Evolutionary conservation across 2,113 vertebrate species (phyloP), one percentile per base, ranked within the genome.

Genomic region (Xiphophorus maculatus): DNA sequence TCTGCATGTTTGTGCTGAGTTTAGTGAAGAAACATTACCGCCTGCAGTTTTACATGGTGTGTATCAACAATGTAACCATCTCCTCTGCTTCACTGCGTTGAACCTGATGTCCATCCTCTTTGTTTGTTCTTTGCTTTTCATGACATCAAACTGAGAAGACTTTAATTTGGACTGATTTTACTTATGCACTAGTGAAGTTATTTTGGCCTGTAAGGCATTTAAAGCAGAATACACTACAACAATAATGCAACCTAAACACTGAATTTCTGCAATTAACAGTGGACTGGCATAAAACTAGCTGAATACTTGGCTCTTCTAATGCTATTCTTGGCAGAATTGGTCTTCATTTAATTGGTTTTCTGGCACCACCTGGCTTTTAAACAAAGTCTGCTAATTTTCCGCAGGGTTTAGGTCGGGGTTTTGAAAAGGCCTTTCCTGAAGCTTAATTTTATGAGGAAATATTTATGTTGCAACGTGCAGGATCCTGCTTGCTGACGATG

Each of bases 1-100:
- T 99, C 96, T 99, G 98, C 96, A 96, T 99, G 96, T 99, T 99
- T 97, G 98, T 99, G 81, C 95, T 99, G 95, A 99, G 98, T 94
- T 96, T 99, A 96, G 97, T 99, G 96, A 99, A 99, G 97, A 99
- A 97, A 91, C 97, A 98, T 89, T 99, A 98, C 90, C 97, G 98
- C 81, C 96, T 99, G 91, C 98, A 99, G 95, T 99, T 99, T 95
- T 99, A 99, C 84, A 99, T 99, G 98, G 98, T 99, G 93, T 92
- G 97, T 99, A 97, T 96, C 90, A 89, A 87, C 75, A 76, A 65
- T 92, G 91, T 91, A 86, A 90, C 86, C 44, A 67, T 84, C 64
- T 68, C 0, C 30, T 71, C 13, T 44, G 8, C 70, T 58, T 27
- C 58, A 64, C 33, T 4, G 12, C 44, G 27, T 63, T 84, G 54